Percentiles rank a stretch among this genome's conserved stretches.
phyloP scores from a whole-genome alignment of 2,797 vertebrate genomes.

The Oreochromis mossambicus region DNA sequence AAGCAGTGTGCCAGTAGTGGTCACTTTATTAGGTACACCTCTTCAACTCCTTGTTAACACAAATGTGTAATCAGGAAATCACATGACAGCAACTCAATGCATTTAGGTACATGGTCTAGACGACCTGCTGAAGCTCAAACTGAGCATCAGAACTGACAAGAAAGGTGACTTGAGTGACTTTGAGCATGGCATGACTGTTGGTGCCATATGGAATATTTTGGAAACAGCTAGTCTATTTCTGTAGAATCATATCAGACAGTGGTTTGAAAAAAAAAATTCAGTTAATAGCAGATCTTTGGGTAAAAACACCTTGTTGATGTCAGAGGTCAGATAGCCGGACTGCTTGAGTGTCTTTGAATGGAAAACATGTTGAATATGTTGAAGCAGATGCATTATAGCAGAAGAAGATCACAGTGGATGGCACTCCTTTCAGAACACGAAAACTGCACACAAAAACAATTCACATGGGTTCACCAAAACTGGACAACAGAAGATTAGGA shows the following conservation, averaged over 20 bases:
- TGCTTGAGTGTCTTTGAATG: not conserved
- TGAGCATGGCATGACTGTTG: not conserved
- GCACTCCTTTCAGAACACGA: rapidly evolving
- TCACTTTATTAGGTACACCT: not conserved
- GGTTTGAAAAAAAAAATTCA: not conserved
- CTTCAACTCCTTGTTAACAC: not conserved
- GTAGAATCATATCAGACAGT: not conserved
- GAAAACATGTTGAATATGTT: not conserved
- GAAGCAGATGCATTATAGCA: not conserved
- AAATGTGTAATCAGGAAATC: not conserved
- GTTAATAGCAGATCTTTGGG: not conserved
- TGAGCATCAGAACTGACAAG: not conserved
- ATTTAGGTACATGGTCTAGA: not conserved
- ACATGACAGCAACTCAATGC: not conserved
- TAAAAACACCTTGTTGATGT: not conserved
- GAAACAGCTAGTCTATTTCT: not conserved
- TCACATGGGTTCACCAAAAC: not conserved
- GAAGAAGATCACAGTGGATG: not conserved
- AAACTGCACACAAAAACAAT: not conserved
- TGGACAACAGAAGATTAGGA: not conserved
- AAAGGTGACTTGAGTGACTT: not conserved
- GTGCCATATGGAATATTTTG: not conserved
- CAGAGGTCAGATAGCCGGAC: rapidly evolving
- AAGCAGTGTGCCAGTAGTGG: rapidly evolving
- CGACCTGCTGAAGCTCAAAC: not conserved